A percentile compares a stretch with the other conserved stretches of the same genome.
These are phyloP conservation scores for Megalopta genalis DNA, from an alignment of 1,140 invertebrate species.

Conservation along the genomic window DNA sequence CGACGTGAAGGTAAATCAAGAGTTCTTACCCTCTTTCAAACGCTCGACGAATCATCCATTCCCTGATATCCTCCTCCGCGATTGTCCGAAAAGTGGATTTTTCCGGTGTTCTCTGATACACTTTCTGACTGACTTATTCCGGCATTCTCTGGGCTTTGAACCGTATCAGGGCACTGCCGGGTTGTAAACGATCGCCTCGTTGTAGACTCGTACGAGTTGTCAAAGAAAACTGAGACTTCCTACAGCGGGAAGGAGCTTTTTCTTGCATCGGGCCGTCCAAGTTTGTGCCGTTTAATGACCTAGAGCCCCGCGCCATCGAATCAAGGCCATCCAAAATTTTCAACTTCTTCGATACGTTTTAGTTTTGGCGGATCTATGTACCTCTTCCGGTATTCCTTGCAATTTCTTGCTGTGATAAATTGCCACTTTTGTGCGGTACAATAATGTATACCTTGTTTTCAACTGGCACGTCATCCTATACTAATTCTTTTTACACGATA, in stretches of 20 bases:
- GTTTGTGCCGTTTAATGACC: too few species aligned
- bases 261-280: too few species aligned
- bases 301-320: too few species aligned
- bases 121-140: neutral
- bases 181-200: neutral
- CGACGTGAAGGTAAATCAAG: slow-evolving; percentile 66
- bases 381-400: too few species aligned
- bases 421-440: too few species aligned
- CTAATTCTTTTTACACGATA: too few species aligned
- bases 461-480: too few species aligned
- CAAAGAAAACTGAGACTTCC: neutral
- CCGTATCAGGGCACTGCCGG: neutral
- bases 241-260: neutral
- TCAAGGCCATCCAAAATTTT: too few species aligned
- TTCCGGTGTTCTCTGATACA: slow-evolving; percentile 5
- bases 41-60: slow-evolving; percentile 31
- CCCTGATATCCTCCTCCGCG: slow-evolving; percentile 37
- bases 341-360: too few species aligned
- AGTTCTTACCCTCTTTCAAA: slow-evolving; percentile 37
- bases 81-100: slow-evolving; percentile 38
- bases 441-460: too few species aligned
- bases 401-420: too few species aligned
- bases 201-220: neutral
- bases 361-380: too few species aligned
- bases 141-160: neutral